Base-by-base conservation (phyloP, 1,140 invertebrate species). In the Pseudomyrmex concolor region DNA sequence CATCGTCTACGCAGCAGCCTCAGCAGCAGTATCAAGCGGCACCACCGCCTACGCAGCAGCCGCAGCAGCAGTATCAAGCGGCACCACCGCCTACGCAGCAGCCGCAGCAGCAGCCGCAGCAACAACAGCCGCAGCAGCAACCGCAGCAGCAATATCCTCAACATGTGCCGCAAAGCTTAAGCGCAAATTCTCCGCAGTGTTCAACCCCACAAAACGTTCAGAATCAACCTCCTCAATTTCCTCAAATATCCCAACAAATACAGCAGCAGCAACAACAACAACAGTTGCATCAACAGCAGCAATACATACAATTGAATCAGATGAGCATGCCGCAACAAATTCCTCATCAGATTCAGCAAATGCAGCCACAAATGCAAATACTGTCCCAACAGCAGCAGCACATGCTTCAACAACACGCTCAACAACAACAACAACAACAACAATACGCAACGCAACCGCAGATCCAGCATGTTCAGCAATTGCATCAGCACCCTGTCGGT, bases 111-210 rank as follows among this genome's bases (percentile, higher is more conserved):
- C 34, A 34, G 2, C 0, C 5, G 73, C 94, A 91, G 22, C 86
- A 88, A 51, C 94, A 93, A 54, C 90, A 94, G 17, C 86, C 91
- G 8, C 95, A 94, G 17, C 86, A 91, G 8, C 95, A 95, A 88
- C 94, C 90, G 90, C 94, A 66, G 85, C 95, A 66, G 85, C 95
- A 86, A 92, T 95, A 92, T 93, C 92, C 84, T 87, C 95, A 83
- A 89, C 94, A 89, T 25, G 88, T 84, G 72, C 91, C 80, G 5
- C 90, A 78, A 83, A 92, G 72, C 93, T 80, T 92, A 13, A 90
- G 84, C n/a, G 83, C 89, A n/a, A 91, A 90, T 84, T 95, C 95
- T 83, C 95, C 95, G 51, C 95, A 95, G 87, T 95, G 95, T 90
- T 95, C 95, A 15, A 94, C 95, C 2, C 95, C 95, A 60, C 95